Evolutionary conservation across 2,888 invertebrate genomes (phyloP).

Genomic region (Aleiodes leptofemur): DNA sequence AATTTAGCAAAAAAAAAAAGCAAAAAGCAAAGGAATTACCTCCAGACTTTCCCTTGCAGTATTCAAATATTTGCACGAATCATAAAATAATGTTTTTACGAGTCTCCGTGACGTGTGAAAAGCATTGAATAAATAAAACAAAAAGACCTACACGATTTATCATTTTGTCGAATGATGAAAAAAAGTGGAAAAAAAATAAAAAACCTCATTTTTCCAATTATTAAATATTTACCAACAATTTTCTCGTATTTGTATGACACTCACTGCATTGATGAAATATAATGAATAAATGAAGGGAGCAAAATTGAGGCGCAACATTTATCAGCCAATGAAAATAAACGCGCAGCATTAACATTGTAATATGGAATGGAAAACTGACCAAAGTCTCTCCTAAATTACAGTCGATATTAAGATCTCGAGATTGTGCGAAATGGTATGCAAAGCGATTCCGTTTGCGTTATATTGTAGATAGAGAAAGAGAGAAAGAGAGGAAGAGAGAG

Average conservation of each 20-base stretch:
- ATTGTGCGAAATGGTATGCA: constrained; percentile 74
- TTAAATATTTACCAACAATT: no score
- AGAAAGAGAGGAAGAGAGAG: constrained; percentile 25
- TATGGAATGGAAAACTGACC: constrained; percentile 36
- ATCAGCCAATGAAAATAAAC: constrained; percentile 33
- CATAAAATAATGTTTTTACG: constrained; percentile 13
- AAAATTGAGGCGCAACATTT: constrained; percentile 20
- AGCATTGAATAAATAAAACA: constrained; percentile 2
- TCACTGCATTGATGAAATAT: no score
- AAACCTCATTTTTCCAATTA: no score
- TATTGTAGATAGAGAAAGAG: constrained; percentile 13
- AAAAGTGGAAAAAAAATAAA: no score
- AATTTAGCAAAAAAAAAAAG: neutral
- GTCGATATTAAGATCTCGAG: constrained; percentile 74
- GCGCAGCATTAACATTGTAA: constrained; percentile 24
- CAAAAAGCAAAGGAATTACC: neutral
- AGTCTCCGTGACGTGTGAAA: constrained; percentile 1
- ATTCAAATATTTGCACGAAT: neutral
- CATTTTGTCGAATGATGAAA: neutral
- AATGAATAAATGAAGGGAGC: neutral
- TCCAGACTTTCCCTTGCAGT: neutral
- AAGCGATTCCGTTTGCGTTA: constrained; percentile 68
- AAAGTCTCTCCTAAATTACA: constrained; percentile 68
- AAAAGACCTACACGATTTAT: neutral
- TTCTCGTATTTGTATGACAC: no score